A percentile compares a stretch with the other conserved stretches of the same genome.
Evolutionary conservation across 2,797 vertebrate genomes (phyloP).

Genomic region (Hydrocynus forskahlii): DNA sequence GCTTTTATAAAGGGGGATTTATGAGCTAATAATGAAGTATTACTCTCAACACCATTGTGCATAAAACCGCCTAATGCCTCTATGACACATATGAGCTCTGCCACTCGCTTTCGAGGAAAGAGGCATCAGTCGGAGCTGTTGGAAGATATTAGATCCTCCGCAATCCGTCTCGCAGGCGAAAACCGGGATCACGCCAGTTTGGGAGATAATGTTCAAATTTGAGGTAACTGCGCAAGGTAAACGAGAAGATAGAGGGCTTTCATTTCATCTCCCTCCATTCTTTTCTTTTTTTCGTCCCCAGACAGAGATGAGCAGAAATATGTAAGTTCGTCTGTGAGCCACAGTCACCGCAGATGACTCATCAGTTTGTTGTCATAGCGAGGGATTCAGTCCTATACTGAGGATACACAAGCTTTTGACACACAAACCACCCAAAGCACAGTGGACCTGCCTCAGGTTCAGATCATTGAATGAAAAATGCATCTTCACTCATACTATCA

Average conservation of each 20-base stretch:
- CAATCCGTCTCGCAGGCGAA: constrained; percentile 39
- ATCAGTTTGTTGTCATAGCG: constrained; percentile 54
- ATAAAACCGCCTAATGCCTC: constrained; percentile 38
- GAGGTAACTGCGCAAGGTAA: constrained; percentile 47
- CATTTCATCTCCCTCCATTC: constrained; percentile 43
- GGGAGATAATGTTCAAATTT: constrained; percentile 52
- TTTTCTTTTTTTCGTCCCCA: constrained; percentile 47
- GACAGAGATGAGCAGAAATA: constrained; percentile 51
- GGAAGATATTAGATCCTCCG: constrained; percentile 48
- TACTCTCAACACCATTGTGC: constrained; percentile 41
- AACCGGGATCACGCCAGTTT: constrained; percentile 37
- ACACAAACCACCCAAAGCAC: neutral
- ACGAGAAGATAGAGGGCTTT: constrained; percentile 56
- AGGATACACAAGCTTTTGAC: constrained; percentile 40
- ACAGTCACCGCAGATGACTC: constrained; percentile 55
- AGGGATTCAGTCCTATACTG: constrained; percentile 45
- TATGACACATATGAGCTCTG: constrained; percentile 15
- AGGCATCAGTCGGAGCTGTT: constrained; percentile 50
- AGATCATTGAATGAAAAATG: neutral
- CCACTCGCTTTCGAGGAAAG: constrained; percentile 34
- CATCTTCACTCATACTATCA: neutral
- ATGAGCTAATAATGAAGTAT: constrained; percentile 58
- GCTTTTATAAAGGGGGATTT: constrained; percentile 54
- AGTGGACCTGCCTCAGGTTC: constrained; percentile 12
- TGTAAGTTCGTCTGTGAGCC: constrained; percentile 51